A percentile compares a stretch with the other conserved stretches of the same genome.
Conservation (phyloP, 2,888 invertebrate genomes). For the Drosophila recens region DNA sequence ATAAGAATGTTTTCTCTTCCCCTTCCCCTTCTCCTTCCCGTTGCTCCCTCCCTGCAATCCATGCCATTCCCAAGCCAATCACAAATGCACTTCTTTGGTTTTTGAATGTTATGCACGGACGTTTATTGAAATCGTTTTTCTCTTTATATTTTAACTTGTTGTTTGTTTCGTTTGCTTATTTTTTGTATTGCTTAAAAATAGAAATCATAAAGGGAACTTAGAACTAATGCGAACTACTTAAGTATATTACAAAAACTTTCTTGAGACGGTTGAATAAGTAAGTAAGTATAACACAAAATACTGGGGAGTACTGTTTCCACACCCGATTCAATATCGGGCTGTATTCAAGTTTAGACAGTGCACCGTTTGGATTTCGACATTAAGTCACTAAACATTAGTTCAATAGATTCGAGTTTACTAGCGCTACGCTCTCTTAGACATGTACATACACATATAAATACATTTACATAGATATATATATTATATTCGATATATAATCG, state of each 20-base stretch:
- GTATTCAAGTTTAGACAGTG: slow-evolving; percentile 46
- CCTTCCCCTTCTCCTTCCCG: neutral
- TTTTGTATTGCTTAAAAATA: slow-evolving; percentile 27
- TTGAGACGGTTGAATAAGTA: slow-evolving; percentile 19
- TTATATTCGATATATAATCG: slow-evolving; percentile 25
- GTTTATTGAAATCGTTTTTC: slow-evolving; percentile 74
- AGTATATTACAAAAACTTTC: slow-evolving; percentile 65
- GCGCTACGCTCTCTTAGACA: slow-evolving; percentile 64
- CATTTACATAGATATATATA: slow-evolving; percentile 55
- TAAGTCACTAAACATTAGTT: slow-evolving; percentile 66
- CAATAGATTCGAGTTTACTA: slow-evolving; percentile 69
- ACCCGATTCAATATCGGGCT: slow-evolving; percentile 1
- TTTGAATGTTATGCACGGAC: slow-evolving; percentile 77
- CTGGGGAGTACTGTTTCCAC: slow-evolving; percentile 6
- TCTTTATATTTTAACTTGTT: slow-evolving; percentile 53
- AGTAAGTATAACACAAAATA: slow-evolving; percentile 17
- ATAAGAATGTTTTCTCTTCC: slow-evolving; percentile 52
- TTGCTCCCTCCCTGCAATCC: neutral
- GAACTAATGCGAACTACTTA: slow-evolving; percentile 70
- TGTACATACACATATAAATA: slow-evolving; percentile 64
- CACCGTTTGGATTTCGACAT: slow-evolving; percentile 52
- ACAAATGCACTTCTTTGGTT: slow-evolving; percentile 60
- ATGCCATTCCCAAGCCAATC: slow-evolving; percentile 24
- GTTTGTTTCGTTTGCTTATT: slow-evolving; percentile 53
- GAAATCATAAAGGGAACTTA: slow-evolving; percentile 61